Percentiles rank a stretch among this genome's conserved stretches.
Evolutionary conservation across 2,888 invertebrate species (phyloP).

Genomic region (Apotomis betuletana): DNA sequence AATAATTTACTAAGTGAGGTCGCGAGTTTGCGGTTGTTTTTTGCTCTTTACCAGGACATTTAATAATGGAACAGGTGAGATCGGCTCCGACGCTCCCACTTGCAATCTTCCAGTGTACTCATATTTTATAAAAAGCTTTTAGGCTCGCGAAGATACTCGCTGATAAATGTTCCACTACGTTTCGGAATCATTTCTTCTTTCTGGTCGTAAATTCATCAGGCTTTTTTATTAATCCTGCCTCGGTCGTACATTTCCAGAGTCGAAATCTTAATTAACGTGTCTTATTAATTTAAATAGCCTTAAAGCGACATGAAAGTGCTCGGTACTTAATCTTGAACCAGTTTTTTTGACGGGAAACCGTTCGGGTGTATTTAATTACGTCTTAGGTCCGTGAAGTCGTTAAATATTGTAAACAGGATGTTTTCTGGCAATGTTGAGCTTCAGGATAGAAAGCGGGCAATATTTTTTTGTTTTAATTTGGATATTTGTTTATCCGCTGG

Average conservation of each 20-base stretch:
- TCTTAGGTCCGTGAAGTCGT: slow-evolving; percentile 16
- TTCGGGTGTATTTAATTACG: slow-evolving; percentile 27
- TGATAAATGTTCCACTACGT: slow-evolving; percentile 25
- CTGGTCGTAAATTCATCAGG: slow-evolving; percentile 15
- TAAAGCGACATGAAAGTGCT: slow-evolving; percentile 37
- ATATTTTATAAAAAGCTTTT: slow-evolving; percentile 39
- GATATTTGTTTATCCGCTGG: slow-evolving; percentile 26
- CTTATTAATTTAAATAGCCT: slow-evolving; percentile 29
- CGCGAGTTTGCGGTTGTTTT: slow-evolving; percentile 24
- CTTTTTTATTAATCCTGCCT: slow-evolving; percentile 13
- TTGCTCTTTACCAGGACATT: slow-evolving; percentile 35
- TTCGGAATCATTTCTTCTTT: slow-evolving; percentile 13
- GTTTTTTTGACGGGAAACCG: slow-evolving; percentile 36
- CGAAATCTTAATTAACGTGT: slow-evolving; percentile 30
- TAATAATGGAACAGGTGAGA: slow-evolving; percentile 39
- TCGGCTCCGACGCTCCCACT: slow-evolving; percentile 26
- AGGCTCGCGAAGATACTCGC: slow-evolving; percentile 13
- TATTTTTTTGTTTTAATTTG: too few species aligned
- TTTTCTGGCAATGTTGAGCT: slow-evolving; percentile 15
- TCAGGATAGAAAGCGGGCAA: slow-evolving; percentile 35
- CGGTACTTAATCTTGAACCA: slow-evolving; percentile 32
- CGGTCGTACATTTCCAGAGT: slow-evolving; percentile 20
- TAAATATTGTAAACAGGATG: slow-evolving; percentile 31
- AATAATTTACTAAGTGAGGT: slow-evolving; percentile 39
- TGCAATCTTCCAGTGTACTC: slow-evolving; percentile 24